These are phyloP conservation scores for Noctua janthina DNA, from an alignment of 2,888 invertebrate species.

Conservation along the genomic window DNA sequence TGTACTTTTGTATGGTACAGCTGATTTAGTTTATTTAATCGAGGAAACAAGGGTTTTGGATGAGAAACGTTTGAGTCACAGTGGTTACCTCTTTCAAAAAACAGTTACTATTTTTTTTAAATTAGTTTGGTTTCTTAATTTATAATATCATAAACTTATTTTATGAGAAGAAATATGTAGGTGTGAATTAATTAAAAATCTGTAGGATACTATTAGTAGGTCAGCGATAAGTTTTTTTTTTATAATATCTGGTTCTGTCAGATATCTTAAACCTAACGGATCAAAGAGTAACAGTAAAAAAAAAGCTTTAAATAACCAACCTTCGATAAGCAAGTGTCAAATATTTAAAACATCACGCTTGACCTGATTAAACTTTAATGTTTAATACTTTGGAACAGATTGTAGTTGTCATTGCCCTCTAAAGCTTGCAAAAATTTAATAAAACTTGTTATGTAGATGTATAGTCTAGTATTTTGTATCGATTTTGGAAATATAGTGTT, in stretches of 20 bases:
- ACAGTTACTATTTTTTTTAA: neutral
- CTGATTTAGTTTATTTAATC: neutral
- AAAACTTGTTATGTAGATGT: conserved; percentile 37
- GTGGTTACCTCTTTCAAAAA: neutral
- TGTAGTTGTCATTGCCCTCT: conserved; percentile 6
- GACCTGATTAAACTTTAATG: neutral
- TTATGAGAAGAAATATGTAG: conserved; percentile 4
- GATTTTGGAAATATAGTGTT: neutral
- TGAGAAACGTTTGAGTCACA: neutral
- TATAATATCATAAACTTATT: neutral
- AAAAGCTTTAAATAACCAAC: neutral
- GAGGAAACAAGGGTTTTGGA: neutral
- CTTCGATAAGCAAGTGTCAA: neutral
- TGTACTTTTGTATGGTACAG: neutral
- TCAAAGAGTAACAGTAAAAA: conserved; percentile 25
- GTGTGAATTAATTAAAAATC: neutral
- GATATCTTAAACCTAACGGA: conserved; percentile 25
- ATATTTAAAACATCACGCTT: conserved; percentile 25
- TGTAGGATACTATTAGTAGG: conserved; percentile 7
- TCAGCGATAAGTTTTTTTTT: neutral
- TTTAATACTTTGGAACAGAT: neutral
- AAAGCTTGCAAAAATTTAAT: conserved; percentile 6
- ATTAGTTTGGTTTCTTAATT: neutral
- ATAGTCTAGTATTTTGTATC: neutral
- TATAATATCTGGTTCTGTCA: neutral